Evolutionary conservation across 2,113 vertebrate species (phyloP), one percentile per base, ranked within the genome.

Genomic region (Sphyrna mokarran): DNA sequence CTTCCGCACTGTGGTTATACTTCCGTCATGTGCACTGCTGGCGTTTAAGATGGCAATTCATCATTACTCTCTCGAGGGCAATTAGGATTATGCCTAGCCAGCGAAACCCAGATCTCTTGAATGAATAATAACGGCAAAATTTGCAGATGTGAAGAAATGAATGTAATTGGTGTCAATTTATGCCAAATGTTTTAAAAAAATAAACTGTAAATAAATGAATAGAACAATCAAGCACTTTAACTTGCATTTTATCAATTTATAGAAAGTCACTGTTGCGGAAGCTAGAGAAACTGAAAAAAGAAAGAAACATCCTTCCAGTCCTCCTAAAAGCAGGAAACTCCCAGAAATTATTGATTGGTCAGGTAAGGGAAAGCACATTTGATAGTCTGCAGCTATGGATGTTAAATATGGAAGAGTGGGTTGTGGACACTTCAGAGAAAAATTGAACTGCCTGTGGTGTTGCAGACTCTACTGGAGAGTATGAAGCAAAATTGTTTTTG

Each of bases 241-340:
- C 3, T 16, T 83, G 37, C 11, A 80, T 33, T 78, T 11, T 83
- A 22, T 0, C 0, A 16, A 96, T 96, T 96, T 93, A 20, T 26
- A 97, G 96, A 70, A 97, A 94, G 95, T 90, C 95, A 93, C 96
- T 96, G 96, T n/a, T 40, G 9, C 83, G 2, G 22, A 86, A 97
- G 90, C 48, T 96, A 96, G 96, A 96, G 96, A 97, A 96, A 1
- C 0, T 86, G 83, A 96, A 72, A 95, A 96, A 96, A 96, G 29
- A 16, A 26, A 96, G 83, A 95, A 94, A 96, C 61, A 0, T 95
- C 95, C 96, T 97, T 87, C 70, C 96, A 91, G 83, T 85, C 0
- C 69, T 29, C 96, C 11, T 95, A 85, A 96, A 97, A 95, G 13
- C 18, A 33, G 96, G 90, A 94, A 97, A 96, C 96, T 96, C 96